Evolutionary conservation across 2,797 vertebrate genomes (phyloP).

Genomic region (Pangasius larnaudii): DNA sequence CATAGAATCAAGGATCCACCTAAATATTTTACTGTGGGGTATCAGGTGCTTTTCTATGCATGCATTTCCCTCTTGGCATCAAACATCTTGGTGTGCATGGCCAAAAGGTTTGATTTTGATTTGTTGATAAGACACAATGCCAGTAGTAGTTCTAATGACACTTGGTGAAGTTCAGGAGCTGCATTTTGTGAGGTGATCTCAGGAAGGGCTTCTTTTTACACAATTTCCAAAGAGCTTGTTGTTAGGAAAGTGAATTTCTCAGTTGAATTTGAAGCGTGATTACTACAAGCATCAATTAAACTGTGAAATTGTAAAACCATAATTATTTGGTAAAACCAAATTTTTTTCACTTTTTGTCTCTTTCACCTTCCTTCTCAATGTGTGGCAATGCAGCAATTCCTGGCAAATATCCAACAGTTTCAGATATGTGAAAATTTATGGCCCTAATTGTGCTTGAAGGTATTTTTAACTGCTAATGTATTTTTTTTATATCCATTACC

Average conservation of each 20-base stretch:
- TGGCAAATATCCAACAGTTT: neutral
- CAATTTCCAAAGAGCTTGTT: neutral
- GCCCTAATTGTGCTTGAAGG: neutral
- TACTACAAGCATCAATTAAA: neutral
- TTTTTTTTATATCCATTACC: neutral
- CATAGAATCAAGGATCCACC: neutral
- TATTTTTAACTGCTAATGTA: conserved; percentile 2
- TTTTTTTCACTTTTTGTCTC: neutral
- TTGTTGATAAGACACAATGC: neutral
- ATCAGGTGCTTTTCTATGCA: neutral
- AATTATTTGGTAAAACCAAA: neutral
- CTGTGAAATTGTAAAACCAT: neutral
- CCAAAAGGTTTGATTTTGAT: neutral
- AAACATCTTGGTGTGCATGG: neutral
- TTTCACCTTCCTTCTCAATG: neutral
- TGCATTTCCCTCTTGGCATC: neutral
- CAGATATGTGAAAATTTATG: neutral
- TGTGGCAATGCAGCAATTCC: neutral
- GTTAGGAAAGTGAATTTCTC: neutral
- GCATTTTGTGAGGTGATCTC: neutral
- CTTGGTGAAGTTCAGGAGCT: neutral
- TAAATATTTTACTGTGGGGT: neutral
- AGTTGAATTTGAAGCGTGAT: neutral
- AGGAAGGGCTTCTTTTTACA: neutral
- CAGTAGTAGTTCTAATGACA: neutral